Percentiles rank a stretch among this genome's conserved stretches.
Conservation (phyloP, 2,797 vertebrate species). For the Orestias chungarensis region DNA sequence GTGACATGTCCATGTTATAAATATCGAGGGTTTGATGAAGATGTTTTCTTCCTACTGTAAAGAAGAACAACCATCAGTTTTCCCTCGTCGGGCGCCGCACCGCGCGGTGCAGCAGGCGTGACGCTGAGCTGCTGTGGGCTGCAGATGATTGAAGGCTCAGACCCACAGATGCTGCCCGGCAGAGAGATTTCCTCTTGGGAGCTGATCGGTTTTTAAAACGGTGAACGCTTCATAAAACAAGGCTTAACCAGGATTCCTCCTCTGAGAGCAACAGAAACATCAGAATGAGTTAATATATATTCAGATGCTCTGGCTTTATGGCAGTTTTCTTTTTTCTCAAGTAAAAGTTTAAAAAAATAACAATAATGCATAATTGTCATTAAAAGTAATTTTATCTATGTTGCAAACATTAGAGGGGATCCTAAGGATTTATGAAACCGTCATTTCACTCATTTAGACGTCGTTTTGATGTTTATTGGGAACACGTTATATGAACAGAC, state of each 20-base stretch:
- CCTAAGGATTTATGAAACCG: too few species aligned
- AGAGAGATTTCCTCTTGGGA: not conserved
- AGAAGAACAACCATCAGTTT: not conserved
- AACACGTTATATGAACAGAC: too few species aligned
- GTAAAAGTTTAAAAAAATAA: too few species aligned
- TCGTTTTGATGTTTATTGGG: too few species aligned
- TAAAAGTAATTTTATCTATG: too few species aligned
- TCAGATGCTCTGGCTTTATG: not conserved
- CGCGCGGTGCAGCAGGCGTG: not conserved
- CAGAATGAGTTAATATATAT: not conserved
- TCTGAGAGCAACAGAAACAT: not conserved
- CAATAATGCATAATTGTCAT: too few species aligned
- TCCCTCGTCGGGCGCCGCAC: not conserved
- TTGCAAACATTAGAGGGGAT: too few species aligned
- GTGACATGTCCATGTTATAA: too few species aligned
- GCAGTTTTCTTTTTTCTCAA: not conserved
- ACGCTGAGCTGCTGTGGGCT: not conserved
- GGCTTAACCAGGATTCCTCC: not conserved
- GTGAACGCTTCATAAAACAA: slow-evolving; percentile 1
- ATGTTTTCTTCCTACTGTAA: not conserved
- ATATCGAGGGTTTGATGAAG: not conserved
- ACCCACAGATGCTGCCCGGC: not conserved
- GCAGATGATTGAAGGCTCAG: slow-evolving; percentile 6
- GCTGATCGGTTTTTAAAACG: not conserved
- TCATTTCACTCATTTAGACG: too few species aligned